Conservation (phyloP, 1,140 invertebrate genomes). For the Drosophila kurseongensis region DNA sequence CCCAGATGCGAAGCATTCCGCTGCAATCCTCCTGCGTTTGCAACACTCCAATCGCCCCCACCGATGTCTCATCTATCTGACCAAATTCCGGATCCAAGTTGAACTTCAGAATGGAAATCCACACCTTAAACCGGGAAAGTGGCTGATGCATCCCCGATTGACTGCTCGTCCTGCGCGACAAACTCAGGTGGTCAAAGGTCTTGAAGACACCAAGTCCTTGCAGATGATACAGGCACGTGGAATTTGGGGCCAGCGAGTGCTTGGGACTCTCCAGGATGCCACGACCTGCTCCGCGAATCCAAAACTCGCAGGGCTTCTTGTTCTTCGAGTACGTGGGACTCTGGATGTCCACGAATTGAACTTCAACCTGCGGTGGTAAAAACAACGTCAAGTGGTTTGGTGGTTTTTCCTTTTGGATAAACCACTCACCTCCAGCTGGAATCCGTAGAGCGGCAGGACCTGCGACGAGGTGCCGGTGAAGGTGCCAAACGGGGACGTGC, state of each 20-base stretch:
- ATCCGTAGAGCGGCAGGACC: constrained; percentile 92
- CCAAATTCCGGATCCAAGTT: constrained; percentile 86
- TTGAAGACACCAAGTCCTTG: constrained; percentile 85
- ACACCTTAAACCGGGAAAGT: constrained; percentile 90
- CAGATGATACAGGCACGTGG: constrained; percentile 94
- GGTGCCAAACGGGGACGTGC: constrained; percentile 94
- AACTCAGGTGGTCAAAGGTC: constrained; percentile 79
- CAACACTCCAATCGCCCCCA: constrained; percentile 85
- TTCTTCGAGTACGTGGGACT: constrained; percentile 92
- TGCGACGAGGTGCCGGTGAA: constrained; percentile 91
- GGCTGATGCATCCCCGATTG: constrained; percentile 70
- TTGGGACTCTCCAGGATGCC: constrained; percentile 92
- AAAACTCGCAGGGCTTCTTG: constrained; percentile 93
- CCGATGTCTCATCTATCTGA: constrained; percentile 85
- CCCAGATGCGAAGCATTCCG: constrained; percentile 93
- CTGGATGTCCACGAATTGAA: constrained; percentile 92
- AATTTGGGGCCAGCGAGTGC: constrained; percentile 93
- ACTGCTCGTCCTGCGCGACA: constrained; percentile 71
- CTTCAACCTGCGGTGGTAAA: constrained; percentile 86
- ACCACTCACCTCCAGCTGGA: constrained; percentile 93
- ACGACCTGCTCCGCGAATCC: constrained; percentile 91
- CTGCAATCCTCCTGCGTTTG: constrained; percentile 90
- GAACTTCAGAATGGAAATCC: constrained; percentile 95
- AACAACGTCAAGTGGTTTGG: constrained; percentile 9
- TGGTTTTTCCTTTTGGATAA: not conserved